Percentiles rank a stretch among this genome's conserved stretches.
Conservation (phyloP, 2,888 invertebrate species). For the Itoplectis maculator region DNA sequence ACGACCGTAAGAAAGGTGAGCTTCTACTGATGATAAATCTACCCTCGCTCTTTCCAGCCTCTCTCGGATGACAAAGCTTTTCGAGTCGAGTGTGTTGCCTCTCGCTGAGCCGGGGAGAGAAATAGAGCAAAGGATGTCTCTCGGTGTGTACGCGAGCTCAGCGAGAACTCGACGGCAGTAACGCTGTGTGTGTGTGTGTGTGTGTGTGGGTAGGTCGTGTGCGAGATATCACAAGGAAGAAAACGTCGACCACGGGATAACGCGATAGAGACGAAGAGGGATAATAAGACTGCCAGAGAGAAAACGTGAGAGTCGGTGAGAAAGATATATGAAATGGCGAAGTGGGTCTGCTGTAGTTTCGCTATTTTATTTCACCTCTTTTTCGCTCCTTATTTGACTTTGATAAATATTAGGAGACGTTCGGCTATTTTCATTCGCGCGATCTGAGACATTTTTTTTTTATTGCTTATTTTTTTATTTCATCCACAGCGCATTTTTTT, state of each 20-base stretch:
- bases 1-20: conserved; percentile 55
- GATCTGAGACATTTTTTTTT: neutral
- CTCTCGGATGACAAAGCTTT: conserved; percentile 75
- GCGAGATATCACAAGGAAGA: conserved; percentile 25
- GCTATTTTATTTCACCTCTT: conserved; percentile 8
- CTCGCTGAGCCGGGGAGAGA: conserved; percentile 45
- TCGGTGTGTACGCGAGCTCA: conserved; percentile 9
- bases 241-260: conserved; percentile 42
- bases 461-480: neutral
- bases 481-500: neutral
- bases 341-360: conserved; percentile 1
- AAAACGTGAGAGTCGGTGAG: conserved; percentile 34
- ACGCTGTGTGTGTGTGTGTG: neutral
- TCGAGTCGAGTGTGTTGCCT: conserved; percentile 69
- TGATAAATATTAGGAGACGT: neutral
- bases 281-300: conserved; percentile 43
- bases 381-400: neutral
- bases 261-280: conserved; percentile 40
- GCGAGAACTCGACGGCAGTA: neutral
- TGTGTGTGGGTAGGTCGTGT: neutral
- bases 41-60: conserved; percentile 32
- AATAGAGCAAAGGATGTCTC: conserved; percentile 44
- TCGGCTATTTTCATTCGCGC: neutral
- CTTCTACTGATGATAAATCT: conserved; percentile 55
- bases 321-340: conserved; percentile 24